These are phyloP conservation scores for Crocidura indochinensis DNA, from an alignment of 2,797 vertebrate genomes.

Conservation along the genomic window DNA sequence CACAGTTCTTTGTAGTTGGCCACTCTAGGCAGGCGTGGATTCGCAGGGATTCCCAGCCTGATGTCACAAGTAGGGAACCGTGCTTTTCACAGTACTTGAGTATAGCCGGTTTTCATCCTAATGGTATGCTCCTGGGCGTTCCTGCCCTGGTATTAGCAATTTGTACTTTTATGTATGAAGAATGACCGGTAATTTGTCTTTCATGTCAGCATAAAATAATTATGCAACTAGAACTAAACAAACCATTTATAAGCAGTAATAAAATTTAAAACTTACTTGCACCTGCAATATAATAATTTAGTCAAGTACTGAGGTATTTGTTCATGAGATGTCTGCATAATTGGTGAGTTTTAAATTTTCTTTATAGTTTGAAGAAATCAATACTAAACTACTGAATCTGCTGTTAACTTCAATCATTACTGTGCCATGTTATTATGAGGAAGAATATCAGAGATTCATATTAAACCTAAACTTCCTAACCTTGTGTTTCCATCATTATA, in stretches of 20 bases:
- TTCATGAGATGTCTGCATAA: conserved; percentile 12
- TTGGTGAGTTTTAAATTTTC: conserved; percentile 60
- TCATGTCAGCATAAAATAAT: conserved; percentile 39
- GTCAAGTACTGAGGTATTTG: conserved; percentile 33
- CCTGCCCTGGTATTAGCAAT: too few species aligned
- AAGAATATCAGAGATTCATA: conserved; percentile 73
- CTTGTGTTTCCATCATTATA: conserved; percentile 83
- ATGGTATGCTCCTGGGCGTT: too few species aligned
- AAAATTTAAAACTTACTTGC: conserved; percentile 66
- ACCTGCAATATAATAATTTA: conserved; percentile 41
- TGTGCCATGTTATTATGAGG: conserved; percentile 68
- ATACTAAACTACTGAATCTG: conserved; percentile 57
- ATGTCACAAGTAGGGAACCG: too few species aligned
- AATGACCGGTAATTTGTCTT: conserved; percentile 49
- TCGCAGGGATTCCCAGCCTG: too few species aligned
- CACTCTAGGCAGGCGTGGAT: too few species aligned
- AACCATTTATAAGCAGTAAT: conserved; percentile 60
- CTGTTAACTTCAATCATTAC: conserved; percentile 70
- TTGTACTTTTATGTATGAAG: conserved; percentile 40
- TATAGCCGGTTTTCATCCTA: too few species aligned
- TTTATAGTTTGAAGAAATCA: conserved; percentile 64
- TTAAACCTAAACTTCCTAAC: conserved; percentile 77
- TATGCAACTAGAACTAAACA: conserved; percentile 35
- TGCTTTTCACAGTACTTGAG: too few species aligned
- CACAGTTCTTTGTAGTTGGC: too few species aligned